Percentiles rank a stretch among this genome's conserved stretches.
Evolutionary conservation across 2,797 vertebrate species (phyloP).

Genomic region (Chaunax sp.): DNA sequence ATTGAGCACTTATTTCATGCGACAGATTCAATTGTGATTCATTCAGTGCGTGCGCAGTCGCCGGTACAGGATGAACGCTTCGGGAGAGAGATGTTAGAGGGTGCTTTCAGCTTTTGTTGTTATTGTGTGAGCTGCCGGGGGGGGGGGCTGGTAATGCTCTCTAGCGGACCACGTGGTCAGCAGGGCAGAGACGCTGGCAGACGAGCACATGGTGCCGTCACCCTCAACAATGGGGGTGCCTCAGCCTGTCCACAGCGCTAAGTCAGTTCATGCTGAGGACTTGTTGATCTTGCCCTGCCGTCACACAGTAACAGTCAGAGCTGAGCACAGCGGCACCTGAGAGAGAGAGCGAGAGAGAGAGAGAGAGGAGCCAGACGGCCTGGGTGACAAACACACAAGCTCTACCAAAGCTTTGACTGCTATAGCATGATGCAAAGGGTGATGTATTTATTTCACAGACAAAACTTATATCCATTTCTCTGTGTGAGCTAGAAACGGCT

Average conservation of each 20-base stretch:
- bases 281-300: constrained; percentile 12
- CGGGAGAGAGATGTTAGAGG: constrained; percentile 20
- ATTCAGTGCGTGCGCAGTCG: constrained; percentile 20
- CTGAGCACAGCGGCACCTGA: constrained; percentile 25
- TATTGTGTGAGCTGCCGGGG: constrained; percentile 18
- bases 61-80: constrained; percentile 24
- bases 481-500: background rate
- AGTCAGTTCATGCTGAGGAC: constrained; percentile 21
- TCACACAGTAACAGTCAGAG: constrained; percentile 22
- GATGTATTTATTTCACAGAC: background rate
- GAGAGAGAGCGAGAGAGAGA: too few species aligned
- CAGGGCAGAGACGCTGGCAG: constrained; percentile 34
- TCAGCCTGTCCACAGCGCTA: constrained; percentile 56
- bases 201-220: constrained; percentile 44
- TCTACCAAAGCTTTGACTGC: too few species aligned
- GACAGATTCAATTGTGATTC: constrained; percentile 54
- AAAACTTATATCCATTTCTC: background rate
- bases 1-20: constrained; percentile 32
- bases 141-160: constrained; percentile 26
- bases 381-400: constrained; percentile 1
- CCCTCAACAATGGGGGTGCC: constrained; percentile 37
- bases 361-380: constrained; percentile 11
- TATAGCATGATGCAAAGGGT: constrained; percentile 1
- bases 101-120: constrained; percentile 36
- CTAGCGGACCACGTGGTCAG: constrained; percentile 32